Evolutionary conservation across 2,797 vertebrate genomes (phyloP).

Genomic region (Pseudomugil gertrudae): DNA sequence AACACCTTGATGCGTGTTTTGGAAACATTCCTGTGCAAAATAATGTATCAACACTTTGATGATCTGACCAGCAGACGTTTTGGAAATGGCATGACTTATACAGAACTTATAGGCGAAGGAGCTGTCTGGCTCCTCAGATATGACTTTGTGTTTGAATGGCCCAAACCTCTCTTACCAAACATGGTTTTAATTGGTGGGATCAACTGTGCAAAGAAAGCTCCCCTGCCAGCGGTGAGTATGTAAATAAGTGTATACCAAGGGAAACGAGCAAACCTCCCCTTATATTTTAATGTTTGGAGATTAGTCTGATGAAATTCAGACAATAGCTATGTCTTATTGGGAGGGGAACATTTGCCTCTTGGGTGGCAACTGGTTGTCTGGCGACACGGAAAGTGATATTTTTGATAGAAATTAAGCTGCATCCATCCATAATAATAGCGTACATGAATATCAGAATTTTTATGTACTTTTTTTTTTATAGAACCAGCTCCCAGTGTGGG

Average conservation of each 20-base stretch:
- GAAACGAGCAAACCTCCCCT: no score
- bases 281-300: slow-evolving; percentile 52
- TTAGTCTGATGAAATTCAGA: neutral
- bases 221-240: slow-evolving; percentile 78
- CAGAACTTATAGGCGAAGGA: slow-evolving; percentile 60
- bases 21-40: slow-evolving; percentile 52
- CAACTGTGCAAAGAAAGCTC: slow-evolving; percentile 76
- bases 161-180: slow-evolving; percentile 86
- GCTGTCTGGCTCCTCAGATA: slow-evolving; percentile 82
- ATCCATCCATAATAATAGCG: no score
- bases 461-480: no score
- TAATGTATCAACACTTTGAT: slow-evolving; percentile 67
- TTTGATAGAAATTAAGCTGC: no score
- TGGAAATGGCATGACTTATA: slow-evolving; percentile 59
- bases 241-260: no score
- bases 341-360: no score
- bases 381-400: no score
- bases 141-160: slow-evolving; percentile 84
- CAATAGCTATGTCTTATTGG: no score
- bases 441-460: no score
- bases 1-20: slow-evolving; percentile 60
- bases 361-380: no score
- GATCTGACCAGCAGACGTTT: slow-evolving; percentile 68
- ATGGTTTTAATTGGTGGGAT: slow-evolving; percentile 86
- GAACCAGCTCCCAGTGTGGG: no score